Conservation (phyloP, 2,888 invertebrate genomes). For the Thelaira solivaga region DNA sequence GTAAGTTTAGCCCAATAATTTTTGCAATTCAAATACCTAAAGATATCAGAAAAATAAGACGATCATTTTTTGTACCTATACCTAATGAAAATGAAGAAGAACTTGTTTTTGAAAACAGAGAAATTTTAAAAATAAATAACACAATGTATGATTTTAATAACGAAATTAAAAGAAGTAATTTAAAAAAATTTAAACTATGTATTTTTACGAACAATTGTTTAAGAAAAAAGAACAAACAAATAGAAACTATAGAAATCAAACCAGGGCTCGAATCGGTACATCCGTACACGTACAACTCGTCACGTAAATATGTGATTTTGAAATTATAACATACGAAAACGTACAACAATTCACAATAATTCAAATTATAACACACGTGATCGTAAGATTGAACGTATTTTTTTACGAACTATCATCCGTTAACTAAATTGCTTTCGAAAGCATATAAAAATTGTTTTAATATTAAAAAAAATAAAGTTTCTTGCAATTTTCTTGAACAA, state of each 20-base stretch:
- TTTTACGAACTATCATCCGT: background rate
- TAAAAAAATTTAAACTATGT: background rate
- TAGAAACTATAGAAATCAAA: background rate
- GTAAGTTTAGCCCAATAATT: constrained; percentile 9
- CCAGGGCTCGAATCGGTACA: no score
- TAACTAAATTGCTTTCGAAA: no score
- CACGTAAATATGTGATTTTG: no score
- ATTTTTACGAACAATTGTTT: background rate
- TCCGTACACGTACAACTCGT: no score
- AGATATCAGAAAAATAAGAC: background rate
- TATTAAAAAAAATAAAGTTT: no score
- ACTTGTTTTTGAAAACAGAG: constrained; percentile 10
- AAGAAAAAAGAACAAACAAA: background rate
- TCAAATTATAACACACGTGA: no score
- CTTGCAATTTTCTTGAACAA: no score
- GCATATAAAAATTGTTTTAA: no score
- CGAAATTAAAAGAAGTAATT: background rate
- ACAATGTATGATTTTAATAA: constrained; percentile 8
- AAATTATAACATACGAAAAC: no score
- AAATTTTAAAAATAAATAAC: constrained; percentile 6
- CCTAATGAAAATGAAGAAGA: constrained; percentile 15
- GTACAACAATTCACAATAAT: no score
- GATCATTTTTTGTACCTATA: background rate
- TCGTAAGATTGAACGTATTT: no score
- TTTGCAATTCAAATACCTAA: constrained; percentile 14